These are phyloP conservation scores for Phlogophora meticulosa DNA, from an alignment of 2,888 invertebrate genomes.

Conservation along the genomic window DNA sequence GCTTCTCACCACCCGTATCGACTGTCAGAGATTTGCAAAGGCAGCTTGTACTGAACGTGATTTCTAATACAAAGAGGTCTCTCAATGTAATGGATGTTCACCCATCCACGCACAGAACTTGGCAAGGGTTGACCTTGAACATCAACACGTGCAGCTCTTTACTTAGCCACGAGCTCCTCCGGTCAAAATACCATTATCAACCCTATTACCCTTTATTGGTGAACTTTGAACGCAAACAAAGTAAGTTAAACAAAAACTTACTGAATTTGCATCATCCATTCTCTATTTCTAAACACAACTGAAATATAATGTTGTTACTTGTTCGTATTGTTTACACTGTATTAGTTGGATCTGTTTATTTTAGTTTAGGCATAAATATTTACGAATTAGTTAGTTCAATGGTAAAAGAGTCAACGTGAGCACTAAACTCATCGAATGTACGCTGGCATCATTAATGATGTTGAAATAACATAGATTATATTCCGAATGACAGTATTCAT, in stretches of 20 bases:
- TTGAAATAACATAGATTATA: too few relatives aligned
- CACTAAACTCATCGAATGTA: conserved; percentile 3
- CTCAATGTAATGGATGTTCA: too few relatives aligned
- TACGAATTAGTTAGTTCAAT: conserved; percentile 29
- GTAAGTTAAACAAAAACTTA: conserved; percentile 7
- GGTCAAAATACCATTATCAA: neutral
- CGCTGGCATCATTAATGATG: too few relatives aligned
- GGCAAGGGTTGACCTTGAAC: too few relatives aligned
- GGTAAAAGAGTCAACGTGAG: conserved; percentile 9
- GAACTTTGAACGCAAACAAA: conserved; percentile 1
- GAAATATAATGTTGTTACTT: conserved; percentile 19
- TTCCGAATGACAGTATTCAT: too few relatives aligned
- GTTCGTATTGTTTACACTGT: conserved; percentile 20
- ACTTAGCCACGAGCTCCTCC: too few relatives aligned
- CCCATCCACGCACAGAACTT: too few relatives aligned
- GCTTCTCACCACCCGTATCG: too few relatives aligned
- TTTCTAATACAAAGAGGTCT: too few relatives aligned
- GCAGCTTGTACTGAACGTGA: too few relatives aligned
- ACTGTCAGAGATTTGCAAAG: too few relatives aligned
- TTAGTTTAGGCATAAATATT: conserved; percentile 33
- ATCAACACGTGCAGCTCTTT: too few relatives aligned
- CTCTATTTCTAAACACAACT: conserved; percentile 10
- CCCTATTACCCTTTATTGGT: neutral
- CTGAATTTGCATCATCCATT: conserved; percentile 6
- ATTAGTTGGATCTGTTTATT: conserved; percentile 30